Evolutionary conservation across 2,797 vertebrate species (phyloP), one percentile per base, ranked within the genome.

Genomic region (Sebastes aleutianus): DNA sequence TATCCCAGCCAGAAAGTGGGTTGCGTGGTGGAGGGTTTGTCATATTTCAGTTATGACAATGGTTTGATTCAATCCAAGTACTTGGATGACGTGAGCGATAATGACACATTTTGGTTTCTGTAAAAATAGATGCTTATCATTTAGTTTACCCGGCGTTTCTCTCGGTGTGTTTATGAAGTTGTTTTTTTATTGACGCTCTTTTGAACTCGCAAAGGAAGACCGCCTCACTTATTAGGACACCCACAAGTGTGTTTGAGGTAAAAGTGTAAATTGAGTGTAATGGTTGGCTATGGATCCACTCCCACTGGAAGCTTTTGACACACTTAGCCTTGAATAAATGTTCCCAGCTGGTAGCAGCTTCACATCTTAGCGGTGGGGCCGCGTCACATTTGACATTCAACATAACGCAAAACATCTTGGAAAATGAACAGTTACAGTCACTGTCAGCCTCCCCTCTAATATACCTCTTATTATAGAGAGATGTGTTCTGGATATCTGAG

Each of bases 211-310:
- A 66, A 63, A 82, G 62, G 69, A 88, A 74, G 24, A 58, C 66
- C 6, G 50, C 39, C 68, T 85, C 78, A 73, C 75, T 86, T 79
- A 86, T 89, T 70, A 85, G 82, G 80, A 87, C 85, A 47, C 78
- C 89, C 86, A 80, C 85, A 87, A 86, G 79, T 83, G 85, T 78
- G 79, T 85, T 81, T 87, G 86, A 89, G 90, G 90, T 91, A 91
- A 90, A 93, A 90, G 89, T 92, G 90, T 92, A 91, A 90, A 90
- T 90, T 90, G 86, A 84, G 85, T 77, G 79, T 89, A 87, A 90
- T 93, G 69, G 83, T 36, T 78, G 85, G 67, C 83, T 80, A 72
- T 74, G 86, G 80, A 85, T 89, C 79, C 72, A 85, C 87, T 85
- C 87, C 83, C 86, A 81, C 85, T 78, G 63, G 69, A 86, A 32